Evolutionary conservation across 2,888 invertebrate species (phyloP).

Genomic region (Ophioninae sp.): DNA sequence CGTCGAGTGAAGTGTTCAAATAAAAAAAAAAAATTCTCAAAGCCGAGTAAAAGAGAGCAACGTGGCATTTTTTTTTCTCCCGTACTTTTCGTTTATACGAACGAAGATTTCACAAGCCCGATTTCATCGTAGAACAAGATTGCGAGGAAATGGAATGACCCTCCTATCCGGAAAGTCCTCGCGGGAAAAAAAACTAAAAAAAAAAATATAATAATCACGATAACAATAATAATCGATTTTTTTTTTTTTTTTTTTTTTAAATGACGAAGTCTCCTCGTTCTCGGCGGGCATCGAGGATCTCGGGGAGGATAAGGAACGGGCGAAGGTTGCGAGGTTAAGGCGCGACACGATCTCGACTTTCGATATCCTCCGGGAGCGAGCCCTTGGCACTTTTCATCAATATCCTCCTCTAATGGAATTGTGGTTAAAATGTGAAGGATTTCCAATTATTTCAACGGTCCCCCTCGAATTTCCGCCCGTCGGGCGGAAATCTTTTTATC

Average conservation of each 20-base stretch:
- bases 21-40: neutral
- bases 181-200: neutral
- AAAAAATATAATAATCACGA: constrained; percentile 14
- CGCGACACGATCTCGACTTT: constrained; percentile 60
- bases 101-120: constrained; percentile 9
- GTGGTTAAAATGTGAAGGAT: constrained; percentile 64
- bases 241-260: neutral
- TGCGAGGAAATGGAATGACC: constrained; percentile 32
- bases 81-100: constrained; percentile 23
- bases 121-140: constrained; percentile 33
- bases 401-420: constrained; percentile 58
- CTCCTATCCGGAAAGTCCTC: constrained; percentile 14
- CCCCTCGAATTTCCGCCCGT: constrained; percentile 20
- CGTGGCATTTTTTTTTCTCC: neutral
- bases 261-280: constrained; percentile 11
- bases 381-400: constrained; percentile 63
- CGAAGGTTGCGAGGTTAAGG: constrained; percentile 58
- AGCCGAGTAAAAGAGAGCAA: constrained; percentile 6
- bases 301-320: constrained; percentile 20
- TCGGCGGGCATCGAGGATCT: constrained; percentile 13
- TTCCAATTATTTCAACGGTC: constrained; percentile 69
- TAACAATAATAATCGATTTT: constrained; percentile 19
- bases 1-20: neutral
- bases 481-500: constrained; percentile 4
- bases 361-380: constrained; percentile 67